A percentile compares a stretch with the other conserved stretches of the same genome.
Conservation (phyloP, 2,797 vertebrate genomes). For the Enteromius viviparus region DNA sequence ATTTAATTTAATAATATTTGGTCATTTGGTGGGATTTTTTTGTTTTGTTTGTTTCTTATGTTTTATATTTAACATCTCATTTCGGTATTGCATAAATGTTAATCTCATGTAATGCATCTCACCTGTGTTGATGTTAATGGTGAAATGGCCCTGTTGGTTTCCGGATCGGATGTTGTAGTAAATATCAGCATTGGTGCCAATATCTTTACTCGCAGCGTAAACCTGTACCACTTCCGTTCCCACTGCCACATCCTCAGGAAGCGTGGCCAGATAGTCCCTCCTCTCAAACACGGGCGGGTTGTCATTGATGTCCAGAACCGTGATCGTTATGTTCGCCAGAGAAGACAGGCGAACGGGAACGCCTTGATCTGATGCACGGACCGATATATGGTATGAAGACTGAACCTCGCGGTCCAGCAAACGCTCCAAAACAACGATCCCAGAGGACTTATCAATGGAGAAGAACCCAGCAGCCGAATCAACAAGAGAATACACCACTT, state of each 20-base stretch:
- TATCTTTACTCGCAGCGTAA: conserved; percentile 94
- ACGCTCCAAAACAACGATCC: conserved; percentile 89
- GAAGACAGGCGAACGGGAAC: conserved; percentile 82
- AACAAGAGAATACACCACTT: conserved; percentile 86
- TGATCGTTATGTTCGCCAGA: conserved; percentile 86
- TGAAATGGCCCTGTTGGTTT: conserved; percentile 92
- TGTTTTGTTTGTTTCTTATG: not conserved
- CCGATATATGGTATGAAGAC: conserved; percentile 85
- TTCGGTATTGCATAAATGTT: not conserved
- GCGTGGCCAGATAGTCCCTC: conserved; percentile 88
- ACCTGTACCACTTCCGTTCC: conserved; percentile 88
- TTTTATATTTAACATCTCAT: not conserved
- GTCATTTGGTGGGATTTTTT: too few relatives aligned
- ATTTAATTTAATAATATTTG: too few relatives aligned
- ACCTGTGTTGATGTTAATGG: conserved; percentile 90
- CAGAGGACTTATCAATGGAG: conserved; percentile 88
- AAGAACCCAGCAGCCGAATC: conserved; percentile 86
- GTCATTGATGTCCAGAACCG: conserved; percentile 94
- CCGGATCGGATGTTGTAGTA: conserved; percentile 92
- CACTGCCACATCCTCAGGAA: conserved; percentile 86
- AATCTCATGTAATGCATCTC: conserved; percentile 55
- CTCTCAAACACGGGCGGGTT: conserved; percentile 96
- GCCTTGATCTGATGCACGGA: conserved; percentile 88
- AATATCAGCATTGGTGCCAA: conserved; percentile 96
- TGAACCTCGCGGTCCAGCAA: conserved; percentile 90